Conservation (phyloP, 1,140 invertebrate genomes). For the Gonioctena quinquepunctata region DNA sequence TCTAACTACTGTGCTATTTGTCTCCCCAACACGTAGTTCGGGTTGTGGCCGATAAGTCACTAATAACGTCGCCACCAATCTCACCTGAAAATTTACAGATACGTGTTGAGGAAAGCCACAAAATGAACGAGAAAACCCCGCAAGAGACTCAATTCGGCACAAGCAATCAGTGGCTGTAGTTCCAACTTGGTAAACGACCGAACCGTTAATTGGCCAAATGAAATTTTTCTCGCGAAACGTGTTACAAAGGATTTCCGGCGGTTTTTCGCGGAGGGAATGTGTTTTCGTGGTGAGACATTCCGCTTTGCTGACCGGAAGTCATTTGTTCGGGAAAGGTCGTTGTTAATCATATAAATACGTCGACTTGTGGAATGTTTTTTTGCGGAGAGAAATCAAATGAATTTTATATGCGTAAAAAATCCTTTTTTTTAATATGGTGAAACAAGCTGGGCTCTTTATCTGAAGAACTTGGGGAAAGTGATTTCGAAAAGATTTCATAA, state of each 20-base stretch:
- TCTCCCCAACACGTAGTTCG: too few relatives aligned
- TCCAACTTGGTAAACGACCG: slow-evolving; percentile 9
- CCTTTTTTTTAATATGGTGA: too few relatives aligned
- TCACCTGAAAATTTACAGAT: neutral
- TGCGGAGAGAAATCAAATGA: too few relatives aligned
- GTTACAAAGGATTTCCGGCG: neutral
- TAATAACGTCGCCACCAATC: neutral
- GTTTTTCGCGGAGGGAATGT: slow-evolving; percentile 4
- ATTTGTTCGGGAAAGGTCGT: neutral
- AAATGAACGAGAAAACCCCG: slow-evolving; percentile 2
- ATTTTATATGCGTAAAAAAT: too few relatives aligned
- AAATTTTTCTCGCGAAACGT: slow-evolving; percentile 14
- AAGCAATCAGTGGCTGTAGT: slow-evolving; percentile 9
- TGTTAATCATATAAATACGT: neutral
- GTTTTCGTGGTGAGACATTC: slow-evolving; percentile 2
- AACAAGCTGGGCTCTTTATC: too few relatives aligned
- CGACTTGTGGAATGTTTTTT: neutral
- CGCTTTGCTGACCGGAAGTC: neutral
- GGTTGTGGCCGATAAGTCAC: neutral
- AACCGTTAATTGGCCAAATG: slow-evolving; percentile 13
- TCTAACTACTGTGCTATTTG: too few relatives aligned
- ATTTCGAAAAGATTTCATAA: too few relatives aligned
- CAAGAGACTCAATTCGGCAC: neutral
- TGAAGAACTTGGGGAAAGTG: too few relatives aligned
- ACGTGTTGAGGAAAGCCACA: neutral